Conservation (phyloP, 1,140 invertebrate species). For the Agrypnia vestita region DNA sequence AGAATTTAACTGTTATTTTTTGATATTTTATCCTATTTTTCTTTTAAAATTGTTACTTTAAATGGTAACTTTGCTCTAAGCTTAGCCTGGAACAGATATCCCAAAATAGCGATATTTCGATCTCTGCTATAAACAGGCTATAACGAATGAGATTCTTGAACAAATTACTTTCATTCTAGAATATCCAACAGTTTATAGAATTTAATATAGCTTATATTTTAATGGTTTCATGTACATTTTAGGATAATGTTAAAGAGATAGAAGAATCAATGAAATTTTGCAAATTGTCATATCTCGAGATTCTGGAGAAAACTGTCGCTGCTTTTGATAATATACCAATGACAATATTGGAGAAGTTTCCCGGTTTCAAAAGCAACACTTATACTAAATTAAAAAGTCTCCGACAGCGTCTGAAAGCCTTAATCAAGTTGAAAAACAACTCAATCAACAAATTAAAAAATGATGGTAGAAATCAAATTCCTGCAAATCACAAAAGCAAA, state of each 20-base stretch:
- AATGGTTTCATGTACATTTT: conserved; percentile 48
- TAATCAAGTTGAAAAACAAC: conserved; percentile 52
- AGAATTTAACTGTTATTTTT: too few relatives aligned
- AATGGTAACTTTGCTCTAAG: too few relatives aligned
- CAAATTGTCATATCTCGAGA: conserved; percentile 67
- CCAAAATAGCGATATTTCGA: too few relatives aligned
- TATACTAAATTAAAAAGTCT: conserved; percentile 67
- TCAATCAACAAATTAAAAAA: conserved; percentile 37
- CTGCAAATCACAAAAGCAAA: conserved; percentile 2
- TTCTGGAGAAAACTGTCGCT: conserved; percentile 68
- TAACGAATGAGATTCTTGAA: too few relatives aligned
- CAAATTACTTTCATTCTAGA: too few relatives aligned
- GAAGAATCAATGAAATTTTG: conserved; percentile 64
- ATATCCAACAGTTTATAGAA: too few relatives aligned
- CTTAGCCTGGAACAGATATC: too few relatives aligned
- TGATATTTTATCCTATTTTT: too few relatives aligned
- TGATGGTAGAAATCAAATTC: conserved; percentile 23
- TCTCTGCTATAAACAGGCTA: too few relatives aligned
- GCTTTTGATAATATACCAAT: conserved; percentile 70
- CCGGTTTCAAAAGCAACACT: conserved; percentile 66
- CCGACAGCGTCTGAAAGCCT: conserved; percentile 44
- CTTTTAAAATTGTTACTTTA: too few relatives aligned
- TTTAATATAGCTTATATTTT: background rate
- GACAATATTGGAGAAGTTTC: conserved; percentile 67
- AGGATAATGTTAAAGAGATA: conserved; percentile 62